A percentile compares a stretch with the other conserved stretches of the same genome.
Evolutionary conservation across 2,113 vertebrate species (phyloP).

Genomic region (Terrapene triunguis): DNA sequence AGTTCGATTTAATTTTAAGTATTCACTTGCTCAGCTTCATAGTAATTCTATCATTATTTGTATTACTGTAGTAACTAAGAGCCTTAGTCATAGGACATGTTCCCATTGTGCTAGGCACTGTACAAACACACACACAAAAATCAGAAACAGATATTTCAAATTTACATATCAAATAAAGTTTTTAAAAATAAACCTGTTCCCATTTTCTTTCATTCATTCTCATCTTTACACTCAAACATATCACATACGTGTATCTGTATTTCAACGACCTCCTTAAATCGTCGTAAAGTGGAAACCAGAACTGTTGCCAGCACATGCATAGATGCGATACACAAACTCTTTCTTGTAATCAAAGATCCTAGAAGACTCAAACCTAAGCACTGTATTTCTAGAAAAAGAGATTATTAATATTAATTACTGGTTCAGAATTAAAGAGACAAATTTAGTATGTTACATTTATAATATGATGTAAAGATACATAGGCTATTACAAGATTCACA

Average conservation of each 20-base stretch:
- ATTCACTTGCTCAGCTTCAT: background rate
- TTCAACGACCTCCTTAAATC: conserved; percentile 85
- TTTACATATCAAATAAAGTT: background rate
- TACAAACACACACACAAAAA: background rate
- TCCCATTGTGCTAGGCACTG: background rate
- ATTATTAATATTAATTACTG: background rate
- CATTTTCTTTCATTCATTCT: background rate
- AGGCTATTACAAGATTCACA: background rate
- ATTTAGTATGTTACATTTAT: background rate
- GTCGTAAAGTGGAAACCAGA: conserved; percentile 83
- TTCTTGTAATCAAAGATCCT: conserved; percentile 85
- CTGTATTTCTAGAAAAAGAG: conserved; percentile 88
- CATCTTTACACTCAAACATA: background rate
- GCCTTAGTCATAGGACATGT: background rate
- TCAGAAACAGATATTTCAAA: background rate
- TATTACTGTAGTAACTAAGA: background rate
- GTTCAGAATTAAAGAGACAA: background rate
- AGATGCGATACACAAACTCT: conserved; percentile 86
- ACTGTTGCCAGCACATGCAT: conserved; percentile 88
- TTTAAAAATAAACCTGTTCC: background rate
- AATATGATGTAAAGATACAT: background rate
- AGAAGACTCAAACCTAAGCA: conserved; percentile 90
- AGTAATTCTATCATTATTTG: background rate
- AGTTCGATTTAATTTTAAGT: background rate
- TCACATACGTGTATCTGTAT: conserved; percentile 87